phyloP scores from a whole-genome alignment of 2,113 vertebrate genomes.

The Oplegnathus fasciatus region DNA sequence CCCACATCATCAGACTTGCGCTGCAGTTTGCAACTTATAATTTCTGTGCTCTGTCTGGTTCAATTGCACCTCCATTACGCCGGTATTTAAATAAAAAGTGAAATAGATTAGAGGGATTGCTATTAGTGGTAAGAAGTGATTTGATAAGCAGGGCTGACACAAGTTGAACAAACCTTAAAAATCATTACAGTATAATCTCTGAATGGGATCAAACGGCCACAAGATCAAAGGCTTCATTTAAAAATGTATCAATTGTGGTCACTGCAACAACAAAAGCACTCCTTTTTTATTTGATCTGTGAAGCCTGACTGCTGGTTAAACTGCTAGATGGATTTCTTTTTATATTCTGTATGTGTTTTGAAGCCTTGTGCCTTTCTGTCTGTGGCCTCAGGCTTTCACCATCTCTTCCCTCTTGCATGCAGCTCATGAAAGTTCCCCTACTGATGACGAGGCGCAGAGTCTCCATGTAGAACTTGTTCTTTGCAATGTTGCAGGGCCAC shows the following conservation, averaged over 20 bases:
- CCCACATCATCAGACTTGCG: slow-evolving; percentile 57
- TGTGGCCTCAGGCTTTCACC: slow-evolving; percentile 33
- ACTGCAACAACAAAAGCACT: slow-evolving; percentile 2
- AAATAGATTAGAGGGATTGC: slow-evolving; percentile 30
- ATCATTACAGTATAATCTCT: slow-evolving; percentile 22
- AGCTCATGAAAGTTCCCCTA: slow-evolving; percentile 34
- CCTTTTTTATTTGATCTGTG: slow-evolving; percentile 32
- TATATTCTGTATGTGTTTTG: slow-evolving; percentile 18
- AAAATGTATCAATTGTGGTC: slow-evolving; percentile 19
- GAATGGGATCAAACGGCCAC: slow-evolving; percentile 26
- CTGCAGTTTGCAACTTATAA: slow-evolving; percentile 30
- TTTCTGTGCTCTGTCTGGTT: slow-evolving; percentile 25
- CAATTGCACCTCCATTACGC: slow-evolving; percentile 23
- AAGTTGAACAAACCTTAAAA: slow-evolving; percentile 27
- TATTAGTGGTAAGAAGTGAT: slow-evolving; percentile 26
- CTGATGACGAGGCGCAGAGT: slow-evolving; percentile 5
- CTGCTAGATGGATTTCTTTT: background rate
- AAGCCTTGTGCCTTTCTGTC: slow-evolving; percentile 23
- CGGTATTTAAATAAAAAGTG: slow-evolving; percentile 44
- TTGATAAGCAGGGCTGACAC: slow-evolving; percentile 23
- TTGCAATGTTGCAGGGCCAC: slow-evolving; percentile 8
- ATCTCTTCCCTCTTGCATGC: slow-evolving; percentile 29
- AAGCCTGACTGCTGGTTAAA: slow-evolving; percentile 6
- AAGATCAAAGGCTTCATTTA: slow-evolving; percentile 40
- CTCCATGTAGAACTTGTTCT: slow-evolving; percentile 23